Evolutionary conservation across 2,888 invertebrate genomes (phyloP).

Genomic region (Glyphotaelius pellucidus): DNA sequence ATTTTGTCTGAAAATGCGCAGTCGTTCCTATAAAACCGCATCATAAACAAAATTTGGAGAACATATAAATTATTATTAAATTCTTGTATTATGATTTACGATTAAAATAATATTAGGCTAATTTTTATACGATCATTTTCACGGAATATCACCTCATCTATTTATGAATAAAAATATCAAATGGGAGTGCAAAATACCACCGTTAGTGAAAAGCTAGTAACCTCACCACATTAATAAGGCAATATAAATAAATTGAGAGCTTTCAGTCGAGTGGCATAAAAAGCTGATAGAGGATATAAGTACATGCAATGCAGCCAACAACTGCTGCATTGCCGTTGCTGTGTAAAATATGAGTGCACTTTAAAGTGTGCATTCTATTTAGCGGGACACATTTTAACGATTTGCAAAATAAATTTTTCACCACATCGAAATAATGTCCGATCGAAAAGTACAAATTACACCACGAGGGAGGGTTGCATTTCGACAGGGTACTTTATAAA

Average conservation of each 20-base stretch:
- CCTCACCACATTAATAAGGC: not conserved
- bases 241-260: not conserved
- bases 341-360: not conserved
- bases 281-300: conserved; percentile 2
- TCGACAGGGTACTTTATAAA: not conserved
- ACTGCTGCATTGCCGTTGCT: conserved; percentile 24
- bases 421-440: conserved; percentile 25
- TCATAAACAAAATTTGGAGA: no score
- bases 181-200: not conserved
- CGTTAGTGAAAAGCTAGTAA: not conserved
- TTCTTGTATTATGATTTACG: not conserved
- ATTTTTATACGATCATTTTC: not conserved
- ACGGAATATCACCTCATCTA: not conserved
- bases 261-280: not conserved
- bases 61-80: no score
- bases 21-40: no score
- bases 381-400: conserved; percentile 7
- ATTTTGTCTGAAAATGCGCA: no score
- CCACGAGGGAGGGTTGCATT: not conserved
- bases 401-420: not conserved
- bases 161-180: not conserved
- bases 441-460: not conserved
- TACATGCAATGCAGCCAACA: not conserved
- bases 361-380: conserved; percentile 3
- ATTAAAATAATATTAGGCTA: not conserved